These are phyloP conservation scores for Villa cingulata DNA, from an alignment of 2,888 invertebrate species.

Conservation along the genomic window DNA sequence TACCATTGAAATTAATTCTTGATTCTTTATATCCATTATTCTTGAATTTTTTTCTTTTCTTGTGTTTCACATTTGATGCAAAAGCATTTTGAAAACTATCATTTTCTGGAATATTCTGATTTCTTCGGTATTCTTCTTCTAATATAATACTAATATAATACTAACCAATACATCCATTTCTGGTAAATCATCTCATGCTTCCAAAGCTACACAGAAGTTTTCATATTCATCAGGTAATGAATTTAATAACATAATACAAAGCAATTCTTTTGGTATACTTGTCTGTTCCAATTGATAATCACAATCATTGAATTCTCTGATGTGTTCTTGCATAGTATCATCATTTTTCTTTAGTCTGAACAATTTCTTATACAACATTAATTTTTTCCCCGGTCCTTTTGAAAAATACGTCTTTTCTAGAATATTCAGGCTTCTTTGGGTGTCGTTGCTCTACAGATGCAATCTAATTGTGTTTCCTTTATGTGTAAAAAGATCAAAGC, in stretches of 20 bases:
- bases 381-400: conserved; percentile 5
- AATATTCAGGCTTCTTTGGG: conserved; percentile 2
- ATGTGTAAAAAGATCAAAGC: conserved; percentile 5
- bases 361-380: conserved; percentile 5
- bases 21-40: not conserved
- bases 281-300: conserved; percentile 5
- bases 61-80: not conserved
- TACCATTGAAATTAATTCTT: not conserved
- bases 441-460: conserved; percentile 5
- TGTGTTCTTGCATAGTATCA: conserved; percentile 2
- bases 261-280: conserved; percentile 8
- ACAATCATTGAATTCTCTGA: conserved; percentile 3
- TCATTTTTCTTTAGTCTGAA: conserved; percentile 6
- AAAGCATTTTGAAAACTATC: conserved; percentile 1
- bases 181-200: conserved; percentile 6
- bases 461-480: conserved; percentile 4
- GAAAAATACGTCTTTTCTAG: conserved; percentile 5
- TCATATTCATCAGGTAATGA: conserved; percentile 4
- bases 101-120: not conserved
- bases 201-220: conserved; percentile 8
- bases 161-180: conserved; percentile 1
- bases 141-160: conserved; percentile 2
- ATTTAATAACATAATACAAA: conserved; percentile 9
- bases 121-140: conserved; percentile 2
- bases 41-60: not conserved